A percentile compares a stretch with the other conserved stretches of the same genome.
phyloP scores from a whole-genome alignment of 2,888 invertebrate genomes.

The Pterostichus niger region DNA sequence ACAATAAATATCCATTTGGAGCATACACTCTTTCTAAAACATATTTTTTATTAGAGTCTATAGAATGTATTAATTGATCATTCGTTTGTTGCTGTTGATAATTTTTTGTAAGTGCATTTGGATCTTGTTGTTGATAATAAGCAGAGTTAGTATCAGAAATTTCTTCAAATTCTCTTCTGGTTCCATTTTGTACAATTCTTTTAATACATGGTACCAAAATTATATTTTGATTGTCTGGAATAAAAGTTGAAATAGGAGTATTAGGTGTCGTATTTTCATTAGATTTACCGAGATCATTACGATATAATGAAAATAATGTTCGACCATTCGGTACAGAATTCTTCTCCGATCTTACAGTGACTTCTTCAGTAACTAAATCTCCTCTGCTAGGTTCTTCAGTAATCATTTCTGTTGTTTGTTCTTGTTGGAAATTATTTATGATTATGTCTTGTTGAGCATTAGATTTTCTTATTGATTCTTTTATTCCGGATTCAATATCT shows the following conservation, averaged over 20 bases:
- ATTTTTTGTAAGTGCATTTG: slow-evolving; percentile 5
- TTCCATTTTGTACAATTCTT: slow-evolving; percentile 20
- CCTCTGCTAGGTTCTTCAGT: slow-evolving; percentile 26
- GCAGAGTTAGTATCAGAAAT: not conserved
- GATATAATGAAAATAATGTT: slow-evolving; percentile 74
- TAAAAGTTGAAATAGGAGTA: not conserved
- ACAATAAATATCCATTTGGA: slow-evolving; percentile 54
- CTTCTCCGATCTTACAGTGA: slow-evolving; percentile 66
- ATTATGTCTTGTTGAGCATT: slow-evolving; percentile 22
- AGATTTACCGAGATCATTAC: not conserved
- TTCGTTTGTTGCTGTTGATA: not conserved
- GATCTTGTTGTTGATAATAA: slow-evolving; percentile 24
- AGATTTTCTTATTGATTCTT: slow-evolving; percentile 52
- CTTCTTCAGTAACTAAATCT: slow-evolving; percentile 17
- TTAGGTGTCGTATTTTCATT: slow-evolving; percentile 20
- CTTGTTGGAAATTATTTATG: slow-evolving; percentile 20
- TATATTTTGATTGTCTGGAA: slow-evolving; percentile 50
- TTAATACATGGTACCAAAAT: slow-evolving; percentile 58
- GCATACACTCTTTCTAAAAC: slow-evolving; percentile 61
- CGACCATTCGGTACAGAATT: slow-evolving; percentile 74
- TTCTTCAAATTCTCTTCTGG: not conserved
- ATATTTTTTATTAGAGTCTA: slow-evolving; percentile 18
- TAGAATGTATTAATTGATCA: slow-evolving; percentile 39
- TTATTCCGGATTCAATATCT: slow-evolving; percentile 49
- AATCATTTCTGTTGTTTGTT: slow-evolving; percentile 14